A percentile compares a stretch with the other conserved stretches of the same genome.
These are phyloP conservation scores for Tigriopus californicus DNA, from an alignment of 2,888 invertebrate genomes.

Conservation along the genomic window DNA sequence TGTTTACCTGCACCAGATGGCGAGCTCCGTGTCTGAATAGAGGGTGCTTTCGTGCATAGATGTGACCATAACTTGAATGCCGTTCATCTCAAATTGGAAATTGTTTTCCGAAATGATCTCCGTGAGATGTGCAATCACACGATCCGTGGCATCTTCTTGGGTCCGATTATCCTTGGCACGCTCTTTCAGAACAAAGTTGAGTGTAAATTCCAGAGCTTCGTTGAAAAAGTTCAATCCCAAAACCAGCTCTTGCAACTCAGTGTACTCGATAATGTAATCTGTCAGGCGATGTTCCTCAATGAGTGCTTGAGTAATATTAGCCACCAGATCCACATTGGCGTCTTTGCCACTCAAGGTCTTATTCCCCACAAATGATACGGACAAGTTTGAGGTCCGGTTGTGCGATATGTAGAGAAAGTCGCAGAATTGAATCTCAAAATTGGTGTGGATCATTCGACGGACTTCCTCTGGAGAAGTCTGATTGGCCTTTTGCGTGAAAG, in stretches of 20 bases:
- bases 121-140: not conserved
- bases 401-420: not conserved
- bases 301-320: not conserved
- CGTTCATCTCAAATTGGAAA: not conserved
- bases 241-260: too few relatives aligned
- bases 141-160: not conserved
- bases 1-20: conserved; percentile 1
- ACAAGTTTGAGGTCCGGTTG: not conserved
- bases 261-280: too few relatives aligned
- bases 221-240: too few relatives aligned
- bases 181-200: too few relatives aligned
- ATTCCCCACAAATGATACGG: not conserved
- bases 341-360: not conserved
- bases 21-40: not conserved
- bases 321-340: not conserved
- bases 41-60: not conserved
- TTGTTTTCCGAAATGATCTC: not conserved
- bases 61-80: not conserved
- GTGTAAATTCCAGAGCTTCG: too few relatives aligned
- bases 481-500: too few relatives aligned
- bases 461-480: too few relatives aligned
- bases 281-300: too few relatives aligned
- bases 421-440: too few relatives aligned
- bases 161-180: not conserved
- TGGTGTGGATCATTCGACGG: too few relatives aligned